Conservation (phyloP, 2,888 invertebrate species). For the Platycnemis pennipes region DNA sequence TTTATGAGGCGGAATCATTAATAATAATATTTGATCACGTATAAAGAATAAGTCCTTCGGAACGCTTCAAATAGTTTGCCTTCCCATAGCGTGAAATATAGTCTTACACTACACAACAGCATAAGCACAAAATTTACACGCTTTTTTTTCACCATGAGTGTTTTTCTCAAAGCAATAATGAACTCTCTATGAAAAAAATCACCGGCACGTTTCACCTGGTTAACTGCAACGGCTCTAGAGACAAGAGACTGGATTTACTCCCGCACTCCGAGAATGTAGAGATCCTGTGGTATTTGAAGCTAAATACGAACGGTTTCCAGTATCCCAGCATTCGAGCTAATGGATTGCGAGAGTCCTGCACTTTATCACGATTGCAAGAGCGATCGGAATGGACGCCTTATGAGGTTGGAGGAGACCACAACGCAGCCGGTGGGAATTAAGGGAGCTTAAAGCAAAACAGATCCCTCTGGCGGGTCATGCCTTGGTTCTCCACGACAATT, state of each 20-base stretch:
- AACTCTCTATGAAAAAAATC: too few species aligned
- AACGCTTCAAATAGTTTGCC: too few species aligned
- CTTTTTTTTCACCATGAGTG: too few species aligned
- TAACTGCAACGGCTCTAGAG: neutral
- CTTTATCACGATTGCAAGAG: neutral
- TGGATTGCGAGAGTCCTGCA: neutral
- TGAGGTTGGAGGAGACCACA: neutral
- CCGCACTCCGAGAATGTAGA: neutral
- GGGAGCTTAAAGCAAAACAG: neutral
- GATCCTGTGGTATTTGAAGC: neutral
- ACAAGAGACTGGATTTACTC: neutral
- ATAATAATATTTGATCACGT: too few species aligned
- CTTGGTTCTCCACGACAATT: neutral
- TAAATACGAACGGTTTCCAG: neutral
- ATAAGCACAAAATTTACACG: too few species aligned
- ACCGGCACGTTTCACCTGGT: neutral
- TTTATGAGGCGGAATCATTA: too few species aligned
- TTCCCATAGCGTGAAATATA: too few species aligned
- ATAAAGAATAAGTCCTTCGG: too few species aligned
- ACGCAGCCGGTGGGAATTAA: neutral
- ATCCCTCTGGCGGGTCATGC: neutral
- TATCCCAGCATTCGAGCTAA: neutral
- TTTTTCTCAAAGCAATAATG: too few species aligned
- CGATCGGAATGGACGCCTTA: neutral
- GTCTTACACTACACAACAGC: too few species aligned